Evolutionary conservation across 1,140 invertebrate genomes (phyloP).

Genomic region (Microvelia longipes): DNA sequence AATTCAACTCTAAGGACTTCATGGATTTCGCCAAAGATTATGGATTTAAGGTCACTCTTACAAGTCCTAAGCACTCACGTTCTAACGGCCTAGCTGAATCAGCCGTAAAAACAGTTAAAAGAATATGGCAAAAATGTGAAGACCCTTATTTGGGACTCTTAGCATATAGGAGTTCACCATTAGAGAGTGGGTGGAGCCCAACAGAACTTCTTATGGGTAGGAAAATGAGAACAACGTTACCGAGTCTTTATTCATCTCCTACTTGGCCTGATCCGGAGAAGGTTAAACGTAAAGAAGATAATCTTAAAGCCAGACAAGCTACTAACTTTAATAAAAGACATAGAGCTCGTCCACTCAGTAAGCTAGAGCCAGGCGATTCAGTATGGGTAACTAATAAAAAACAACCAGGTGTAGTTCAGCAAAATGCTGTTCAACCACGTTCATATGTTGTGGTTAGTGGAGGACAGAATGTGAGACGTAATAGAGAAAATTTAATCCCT

Average conservation of each 20-base stretch:
- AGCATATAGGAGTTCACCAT: neutral
- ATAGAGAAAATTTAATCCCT: no score
- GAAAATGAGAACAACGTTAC: neutral
- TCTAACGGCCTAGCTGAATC: conserved; percentile 7
- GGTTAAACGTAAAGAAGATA: no score
- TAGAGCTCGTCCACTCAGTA: no score
- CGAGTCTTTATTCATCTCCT: neutral
- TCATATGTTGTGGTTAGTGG: no score
- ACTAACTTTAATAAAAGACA: no score
- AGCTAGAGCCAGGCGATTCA: no score
- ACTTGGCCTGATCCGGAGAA: no score
- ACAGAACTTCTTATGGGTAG: neutral
- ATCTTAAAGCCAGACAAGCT: no score
- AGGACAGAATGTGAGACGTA: no score
- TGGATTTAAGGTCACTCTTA: neutral
- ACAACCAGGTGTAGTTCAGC: no score
- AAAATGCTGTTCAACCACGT: no score
- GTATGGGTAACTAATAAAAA: no score
- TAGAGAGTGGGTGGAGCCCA: neutral
- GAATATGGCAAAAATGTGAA: neutral
- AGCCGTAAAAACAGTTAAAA: neutral
- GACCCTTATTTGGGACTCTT: neutral
- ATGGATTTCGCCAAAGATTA: neutral
- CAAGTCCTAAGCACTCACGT: conserved; percentile 4
- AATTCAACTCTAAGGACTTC: conserved; percentile 3